A percentile compares a stretch with the other conserved stretches of the same genome.
Evolutionary conservation across 53 echinoderm and acorn worm genomes (phyloP).

Genomic region (Temnopleurus reevesii): DNA sequence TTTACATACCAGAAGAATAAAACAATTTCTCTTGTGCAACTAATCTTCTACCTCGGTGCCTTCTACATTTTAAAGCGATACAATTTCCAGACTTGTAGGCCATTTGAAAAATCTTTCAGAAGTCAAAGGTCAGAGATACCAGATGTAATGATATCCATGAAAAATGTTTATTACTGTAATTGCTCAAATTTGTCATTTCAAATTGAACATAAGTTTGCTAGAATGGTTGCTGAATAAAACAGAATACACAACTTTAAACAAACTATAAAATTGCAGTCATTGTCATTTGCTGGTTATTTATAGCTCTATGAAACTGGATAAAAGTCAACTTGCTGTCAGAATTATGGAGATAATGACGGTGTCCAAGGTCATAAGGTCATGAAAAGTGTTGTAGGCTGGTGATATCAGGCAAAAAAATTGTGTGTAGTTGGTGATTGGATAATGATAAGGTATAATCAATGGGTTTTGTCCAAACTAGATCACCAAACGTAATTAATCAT

Average conservation of each 20-base stretch:
- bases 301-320: background rate
- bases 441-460: background rate
- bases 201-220: background rate
- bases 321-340: background rate
- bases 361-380: background rate
- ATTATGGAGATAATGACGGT: background rate
- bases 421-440: background rate
- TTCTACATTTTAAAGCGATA: too few relatives aligned
- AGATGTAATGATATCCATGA: background rate
- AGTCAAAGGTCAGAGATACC: too few relatives aligned
- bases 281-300: background rate
- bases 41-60: too few relatives aligned
- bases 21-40: too few relatives aligned
- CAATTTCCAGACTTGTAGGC: too few relatives aligned
- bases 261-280: background rate
- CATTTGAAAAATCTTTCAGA: too few relatives aligned
- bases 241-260: background rate
- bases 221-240: background rate
- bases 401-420: background rate
- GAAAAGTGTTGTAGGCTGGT: background rate
- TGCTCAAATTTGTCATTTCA: background rate
- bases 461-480: background rate
- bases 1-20: too few relatives aligned
- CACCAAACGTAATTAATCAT: background rate
- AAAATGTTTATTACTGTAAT: background rate